A percentile compares a stretch with the other conserved stretches of the same genome.
Conservation (phyloP, 1,140 invertebrate genomes). For the Pissodes strobi region DNA sequence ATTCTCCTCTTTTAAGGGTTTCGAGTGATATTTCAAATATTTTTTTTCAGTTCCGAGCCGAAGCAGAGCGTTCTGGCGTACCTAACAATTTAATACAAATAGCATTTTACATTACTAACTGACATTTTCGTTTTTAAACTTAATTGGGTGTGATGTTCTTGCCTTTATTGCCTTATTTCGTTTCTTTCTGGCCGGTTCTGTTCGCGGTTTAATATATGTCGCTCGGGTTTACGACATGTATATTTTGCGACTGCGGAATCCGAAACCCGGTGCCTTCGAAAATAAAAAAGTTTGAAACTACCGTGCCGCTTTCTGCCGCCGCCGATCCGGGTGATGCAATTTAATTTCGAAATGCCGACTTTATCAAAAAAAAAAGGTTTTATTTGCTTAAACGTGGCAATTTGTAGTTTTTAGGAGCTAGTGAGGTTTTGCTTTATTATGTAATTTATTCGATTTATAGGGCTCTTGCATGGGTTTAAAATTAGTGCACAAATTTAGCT, state of each 20-base stretch:
- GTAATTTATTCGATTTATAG: too few relatives aligned
- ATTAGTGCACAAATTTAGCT: too few relatives aligned
- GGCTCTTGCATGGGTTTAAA: too few relatives aligned
- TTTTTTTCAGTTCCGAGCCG: too few relatives aligned
- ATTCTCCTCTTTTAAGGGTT: too few relatives aligned
- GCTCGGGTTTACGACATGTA: conserved; percentile 28
- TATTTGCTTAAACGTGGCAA: too few relatives aligned
- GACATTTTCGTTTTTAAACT: conserved; percentile 35
- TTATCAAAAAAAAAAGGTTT: conserved; percentile 20
- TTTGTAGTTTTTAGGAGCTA: too few relatives aligned
- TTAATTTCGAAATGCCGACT: conserved; percentile 12
- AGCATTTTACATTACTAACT: conserved; percentile 28
- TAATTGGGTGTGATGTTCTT: conserved; percentile 35
- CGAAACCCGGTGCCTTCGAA: conserved; percentile 17
- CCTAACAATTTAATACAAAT: conserved; percentile 29
- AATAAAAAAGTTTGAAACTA: conserved; percentile 6
- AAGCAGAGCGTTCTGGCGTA: too few relatives aligned
- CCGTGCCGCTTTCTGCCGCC: background rate
- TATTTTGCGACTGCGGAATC: conserved; percentile 22
- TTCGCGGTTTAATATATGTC: conserved; percentile 35
- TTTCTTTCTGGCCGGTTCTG: conserved; percentile 27
- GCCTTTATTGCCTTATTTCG: conserved; percentile 33
- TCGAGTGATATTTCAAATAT: too few relatives aligned
- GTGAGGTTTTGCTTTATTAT: too few relatives aligned
- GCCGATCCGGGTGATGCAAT: background rate